These are phyloP conservation scores for Ormia ochracea DNA, from an alignment of 2,888 invertebrate genomes.

Conservation along the genomic window DNA sequence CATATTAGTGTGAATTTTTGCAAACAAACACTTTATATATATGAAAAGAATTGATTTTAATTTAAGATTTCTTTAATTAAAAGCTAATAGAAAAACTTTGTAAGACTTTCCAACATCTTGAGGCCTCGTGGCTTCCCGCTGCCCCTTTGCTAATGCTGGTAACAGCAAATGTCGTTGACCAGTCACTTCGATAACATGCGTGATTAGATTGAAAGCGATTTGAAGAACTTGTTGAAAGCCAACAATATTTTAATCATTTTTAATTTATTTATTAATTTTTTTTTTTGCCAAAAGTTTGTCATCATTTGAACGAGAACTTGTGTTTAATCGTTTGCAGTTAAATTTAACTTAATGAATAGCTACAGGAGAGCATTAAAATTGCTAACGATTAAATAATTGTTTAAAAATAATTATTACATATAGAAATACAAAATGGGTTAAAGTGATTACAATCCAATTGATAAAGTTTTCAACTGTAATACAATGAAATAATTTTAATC, in stretches of 20 bases:
- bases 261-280: no score
- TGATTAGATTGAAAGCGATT: background rate
- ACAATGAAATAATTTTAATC: background rate
- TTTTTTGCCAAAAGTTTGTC: background rate
- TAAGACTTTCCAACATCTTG: no score
- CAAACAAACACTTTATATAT: no score
- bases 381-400: constrained; percentile 6
- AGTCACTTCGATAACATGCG: background rate
- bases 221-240: background rate
- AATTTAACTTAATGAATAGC: background rate
- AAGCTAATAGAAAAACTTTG: no score
- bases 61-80: no score
- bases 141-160: background rate
- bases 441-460: background rate
- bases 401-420: constrained; percentile 38
- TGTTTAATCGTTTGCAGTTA: background rate
- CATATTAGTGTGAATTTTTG: background rate
- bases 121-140: background rate
- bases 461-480: background rate
- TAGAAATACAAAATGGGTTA: background rate
- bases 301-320: background rate
- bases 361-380: background rate
- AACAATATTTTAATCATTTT: background rate
- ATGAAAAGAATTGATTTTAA: no score
- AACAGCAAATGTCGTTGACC: background rate